These are phyloP conservation scores for Chloroclysta siterata DNA, from an alignment of 2,888 invertebrate genomes.

Conservation along the genomic window DNA sequence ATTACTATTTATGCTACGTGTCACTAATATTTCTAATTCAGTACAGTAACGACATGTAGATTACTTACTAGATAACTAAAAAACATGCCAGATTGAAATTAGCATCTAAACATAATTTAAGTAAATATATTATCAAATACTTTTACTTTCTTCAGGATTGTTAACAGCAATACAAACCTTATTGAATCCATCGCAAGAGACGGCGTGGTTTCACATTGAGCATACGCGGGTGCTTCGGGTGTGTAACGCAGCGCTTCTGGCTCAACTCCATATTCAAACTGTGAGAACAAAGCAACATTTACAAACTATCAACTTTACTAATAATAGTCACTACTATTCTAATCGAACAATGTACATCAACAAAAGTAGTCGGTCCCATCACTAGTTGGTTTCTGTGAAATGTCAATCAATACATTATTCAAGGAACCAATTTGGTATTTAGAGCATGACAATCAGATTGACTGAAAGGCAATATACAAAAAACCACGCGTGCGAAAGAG, in stretches of 20 bases:
- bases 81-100: too few species aligned
- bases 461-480: background rate
- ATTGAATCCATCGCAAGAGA: slow-evolving; percentile 82
- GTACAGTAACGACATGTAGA: too few species aligned
- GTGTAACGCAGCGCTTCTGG: slow-evolving; percentile 90
- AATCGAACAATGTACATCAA: slow-evolving; percentile 7
- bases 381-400: slow-evolving; percentile 19
- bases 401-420: slow-evolving; percentile 24
- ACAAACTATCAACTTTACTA: background rate
- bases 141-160: too few species aligned
- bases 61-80: too few species aligned
- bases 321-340: background rate
- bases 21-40: too few species aligned
- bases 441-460: slow-evolving; percentile 10
- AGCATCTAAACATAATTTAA: too few species aligned
- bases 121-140: too few species aligned
- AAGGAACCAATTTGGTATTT: background rate
- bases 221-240: slow-evolving; percentile 85
- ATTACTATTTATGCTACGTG: too few species aligned
- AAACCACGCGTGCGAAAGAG: slow-evolving; percentile 6
- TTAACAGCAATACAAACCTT: too few species aligned
- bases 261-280: slow-evolving; percentile 92
- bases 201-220: slow-evolving; percentile 85
- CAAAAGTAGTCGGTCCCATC: slow-evolving; percentile 13
- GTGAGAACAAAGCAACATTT: slow-evolving; percentile 22